Evolutionary conservation across 2,797 vertebrate genomes (phyloP).

Genomic region (Eutrigla gurnardus): DNA sequence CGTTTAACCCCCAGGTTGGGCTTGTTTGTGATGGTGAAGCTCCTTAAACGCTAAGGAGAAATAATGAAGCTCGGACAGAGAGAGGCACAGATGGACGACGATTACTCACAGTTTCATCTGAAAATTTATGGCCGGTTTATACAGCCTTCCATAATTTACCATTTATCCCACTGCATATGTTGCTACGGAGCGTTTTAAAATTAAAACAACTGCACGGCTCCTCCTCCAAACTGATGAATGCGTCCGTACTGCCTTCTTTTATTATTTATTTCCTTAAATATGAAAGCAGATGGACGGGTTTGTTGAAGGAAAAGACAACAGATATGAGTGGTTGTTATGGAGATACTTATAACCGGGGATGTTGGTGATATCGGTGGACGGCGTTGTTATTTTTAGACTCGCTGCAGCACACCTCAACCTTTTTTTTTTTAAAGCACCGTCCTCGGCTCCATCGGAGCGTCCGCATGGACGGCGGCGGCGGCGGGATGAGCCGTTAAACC

Average conservation of each 20-base stretch:
- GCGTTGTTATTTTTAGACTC: slow-evolving; percentile 78
- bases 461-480: slow-evolving; percentile 17
- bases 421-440: slow-evolving; percentile 67
- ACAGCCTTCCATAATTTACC: slow-evolving; percentile 3
- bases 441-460: slow-evolving; percentile 59
- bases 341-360: slow-evolving; percentile 78
- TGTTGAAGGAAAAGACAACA: slow-evolving; percentile 59
- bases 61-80: slow-evolving; percentile 31
- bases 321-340: slow-evolving; percentile 79
- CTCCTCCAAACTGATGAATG: slow-evolving; percentile 8
- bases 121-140: slow-evolving; percentile 31
- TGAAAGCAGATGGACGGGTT: slow-evolving; percentile 57
- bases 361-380: slow-evolving; percentile 71
- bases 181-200: not conserved
- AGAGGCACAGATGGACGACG: slow-evolving; percentile 42
- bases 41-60: slow-evolving; percentile 41
- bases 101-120: slow-evolving; percentile 35
- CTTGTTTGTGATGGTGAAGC: slow-evolving; percentile 39
- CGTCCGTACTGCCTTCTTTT: slow-evolving; percentile 15
- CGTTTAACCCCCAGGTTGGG: slow-evolving; percentile 32
- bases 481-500: slow-evolving; percentile 57
- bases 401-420: slow-evolving; percentile 73
- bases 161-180: slow-evolving; percentile 31
- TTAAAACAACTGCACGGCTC: not conserved
- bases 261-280: too few species aligned